A percentile compares a stretch with the other conserved stretches of the same genome.
These are phyloP conservation scores for Drymonia ruficornis DNA, from an alignment of 2,888 invertebrate species.

Conservation along the genomic window DNA sequence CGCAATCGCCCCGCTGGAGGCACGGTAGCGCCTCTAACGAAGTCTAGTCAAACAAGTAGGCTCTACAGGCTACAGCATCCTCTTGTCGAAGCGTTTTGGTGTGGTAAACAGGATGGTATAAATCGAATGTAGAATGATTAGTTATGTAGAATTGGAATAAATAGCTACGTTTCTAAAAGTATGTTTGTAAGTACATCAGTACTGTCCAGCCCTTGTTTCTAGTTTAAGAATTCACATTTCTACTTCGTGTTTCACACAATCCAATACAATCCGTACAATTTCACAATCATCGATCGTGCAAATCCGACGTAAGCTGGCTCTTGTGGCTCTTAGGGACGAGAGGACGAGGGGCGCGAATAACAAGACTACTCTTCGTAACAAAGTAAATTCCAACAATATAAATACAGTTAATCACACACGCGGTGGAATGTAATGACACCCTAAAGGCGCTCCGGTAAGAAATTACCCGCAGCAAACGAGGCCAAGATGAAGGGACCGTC, in stretches of 20 bases:
- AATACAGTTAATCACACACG: conserved; percentile 58
- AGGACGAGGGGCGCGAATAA: conserved; percentile 53
- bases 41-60: no score
- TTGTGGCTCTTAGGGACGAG: conserved; percentile 54
- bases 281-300: conserved; percentile 66
- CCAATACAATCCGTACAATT: conserved; percentile 46
- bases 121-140: no score
- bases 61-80: no score
- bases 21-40: no score
- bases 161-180: no score
- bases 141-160: no score
- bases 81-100: no score
- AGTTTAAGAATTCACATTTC: conserved; percentile 1
- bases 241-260: conserved; percentile 27
- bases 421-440: conserved; percentile 44
- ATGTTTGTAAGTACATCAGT: no score
- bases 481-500: conserved; percentile 26
- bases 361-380: conserved; percentile 60
- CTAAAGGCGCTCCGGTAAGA: conserved; percentile 30
- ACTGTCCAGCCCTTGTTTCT: conserved; percentile 5
- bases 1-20: no score
- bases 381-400: conserved; percentile 62
- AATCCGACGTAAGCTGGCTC: conserved; percentile 67
- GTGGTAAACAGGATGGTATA: no score
- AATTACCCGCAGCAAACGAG: conserved; percentile 36